A percentile compares a stretch with the other conserved stretches of the same genome.
phyloP scores from a whole-genome alignment of 2,113 vertebrate species.

The Himantopus leucocephalus region DNA sequence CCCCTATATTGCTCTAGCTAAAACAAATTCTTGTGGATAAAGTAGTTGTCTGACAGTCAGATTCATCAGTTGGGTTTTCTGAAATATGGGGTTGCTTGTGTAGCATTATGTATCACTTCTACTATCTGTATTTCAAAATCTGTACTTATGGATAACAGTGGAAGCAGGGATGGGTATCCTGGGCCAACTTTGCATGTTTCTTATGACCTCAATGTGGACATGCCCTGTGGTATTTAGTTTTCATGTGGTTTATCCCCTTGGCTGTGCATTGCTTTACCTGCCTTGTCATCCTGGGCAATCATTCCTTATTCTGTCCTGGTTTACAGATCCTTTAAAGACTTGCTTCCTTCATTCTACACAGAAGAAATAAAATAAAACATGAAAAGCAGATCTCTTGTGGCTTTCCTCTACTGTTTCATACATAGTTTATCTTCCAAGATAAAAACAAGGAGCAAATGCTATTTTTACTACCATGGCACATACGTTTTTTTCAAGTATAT shows the following conservation, averaged over 20 bases:
- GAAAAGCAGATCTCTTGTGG: neutral
- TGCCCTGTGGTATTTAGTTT: neutral
- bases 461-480: neutral
- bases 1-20: neutral
- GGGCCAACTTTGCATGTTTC: neutral
- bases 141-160: no score
- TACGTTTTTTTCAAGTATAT: neutral
- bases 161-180: no score
- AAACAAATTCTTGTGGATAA: neutral
- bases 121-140: no score
- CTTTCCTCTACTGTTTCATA: neutral
- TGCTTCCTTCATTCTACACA: neutral
- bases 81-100: no score
- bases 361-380: neutral
- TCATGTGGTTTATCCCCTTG: neutral
- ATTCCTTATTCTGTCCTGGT: neutral
- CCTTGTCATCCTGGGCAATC: neutral
- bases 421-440: neutral
- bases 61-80: no score
- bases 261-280: neutral
- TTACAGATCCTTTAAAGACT: neutral
- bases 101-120: no score
- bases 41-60: neutral
- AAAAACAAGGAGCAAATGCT: neutral
- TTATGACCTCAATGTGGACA: neutral